Conservation (phyloP, 2,113 vertebrate genomes). For the Axis porcinus region DNA sequence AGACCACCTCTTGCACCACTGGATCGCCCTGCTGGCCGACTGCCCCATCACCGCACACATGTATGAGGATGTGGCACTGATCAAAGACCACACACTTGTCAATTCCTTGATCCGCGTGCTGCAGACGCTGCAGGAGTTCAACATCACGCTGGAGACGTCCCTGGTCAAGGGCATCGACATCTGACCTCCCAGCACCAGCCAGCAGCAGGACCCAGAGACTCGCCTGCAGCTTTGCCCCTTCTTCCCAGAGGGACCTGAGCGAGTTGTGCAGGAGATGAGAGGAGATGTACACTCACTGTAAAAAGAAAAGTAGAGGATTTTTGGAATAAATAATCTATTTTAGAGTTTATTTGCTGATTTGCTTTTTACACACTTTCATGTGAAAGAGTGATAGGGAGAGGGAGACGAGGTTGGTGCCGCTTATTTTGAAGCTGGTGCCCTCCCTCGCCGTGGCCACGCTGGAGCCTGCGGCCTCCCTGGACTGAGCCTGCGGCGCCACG, state of each 20-base stretch:
- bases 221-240: conserved; percentile 65
- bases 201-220: conserved; percentile 6
- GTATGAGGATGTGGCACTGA: conserved; percentile 95
- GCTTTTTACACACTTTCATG: conserved; percentile 88
- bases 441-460: conserved; percentile 88
- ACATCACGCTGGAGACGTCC: conserved; percentile 97
- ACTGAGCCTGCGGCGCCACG: conserved; percentile 72
- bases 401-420: conserved; percentile 84
- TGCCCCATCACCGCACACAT: conserved; percentile 97
- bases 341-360: conserved; percentile 87
- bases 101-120: conserved; percentile 97
- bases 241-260: conserved; percentile 68
- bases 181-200: conserved; percentile 75
- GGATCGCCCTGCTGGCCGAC: conserved; percentile 96
- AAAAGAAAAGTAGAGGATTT: conserved; percentile 79
- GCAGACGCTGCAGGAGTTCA: conserved; percentile 98
- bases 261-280: conserved; percentile 75
- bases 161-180: conserved; percentile 97
- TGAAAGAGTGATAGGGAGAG: conserved; percentile 82
- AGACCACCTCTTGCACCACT: conserved; percentile 97
- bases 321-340: conserved; percentile 88
- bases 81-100: conserved; percentile 96
- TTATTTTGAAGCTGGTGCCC: conserved; percentile 96
- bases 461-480: conserved; percentile 85
- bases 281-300: conserved; percentile 82